Percentiles rank a stretch among this genome's conserved stretches.
These are phyloP conservation scores for Lepidothrix coronata DNA, from an alignment of 2,113 vertebrate species.

Conservation along the genomic window DNA sequence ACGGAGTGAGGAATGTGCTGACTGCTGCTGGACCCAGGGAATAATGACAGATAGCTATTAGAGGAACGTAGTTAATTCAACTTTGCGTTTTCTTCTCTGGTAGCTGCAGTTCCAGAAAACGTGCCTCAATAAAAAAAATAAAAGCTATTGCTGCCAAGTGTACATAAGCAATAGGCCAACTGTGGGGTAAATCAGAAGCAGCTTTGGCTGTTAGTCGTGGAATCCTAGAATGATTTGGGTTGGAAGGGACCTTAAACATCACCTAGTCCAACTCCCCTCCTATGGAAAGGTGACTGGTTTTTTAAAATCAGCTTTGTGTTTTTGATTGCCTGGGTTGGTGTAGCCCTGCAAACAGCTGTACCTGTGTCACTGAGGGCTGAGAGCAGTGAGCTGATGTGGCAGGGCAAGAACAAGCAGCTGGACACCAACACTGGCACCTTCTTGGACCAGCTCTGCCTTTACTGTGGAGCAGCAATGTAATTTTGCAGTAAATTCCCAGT, in stretches of 20 bases:
- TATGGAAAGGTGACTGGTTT: not conserved
- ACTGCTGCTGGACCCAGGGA: not conserved
- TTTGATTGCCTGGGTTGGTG: not conserved
- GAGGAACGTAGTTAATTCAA: not conserved
- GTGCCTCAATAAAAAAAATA: no score
- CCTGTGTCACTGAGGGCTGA: not conserved
- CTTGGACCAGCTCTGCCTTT: not conserved
- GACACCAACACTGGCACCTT: not conserved
- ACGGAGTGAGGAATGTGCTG: not conserved
- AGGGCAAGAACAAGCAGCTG: not conserved
- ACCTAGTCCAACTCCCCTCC: not conserved
- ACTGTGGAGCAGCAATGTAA: accelerated
- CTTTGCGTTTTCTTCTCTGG: not conserved
- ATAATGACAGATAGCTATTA: not conserved
- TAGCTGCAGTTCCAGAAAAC: not conserved
- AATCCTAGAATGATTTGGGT: not conserved
- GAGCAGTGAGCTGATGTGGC: not conserved
- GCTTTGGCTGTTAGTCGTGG: not conserved
- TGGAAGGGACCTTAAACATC: not conserved
- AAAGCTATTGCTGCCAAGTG: not conserved
- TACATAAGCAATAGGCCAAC: not conserved
- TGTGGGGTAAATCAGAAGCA: not conserved
- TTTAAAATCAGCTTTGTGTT: not conserved
- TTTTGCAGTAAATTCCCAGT: not conserved
- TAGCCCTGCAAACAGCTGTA: not conserved